Evolutionary conservation across 2,797 vertebrate genomes (phyloP), one percentile per base, ranked within the genome.

Genomic region (Sciurus carolinensis): DNA sequence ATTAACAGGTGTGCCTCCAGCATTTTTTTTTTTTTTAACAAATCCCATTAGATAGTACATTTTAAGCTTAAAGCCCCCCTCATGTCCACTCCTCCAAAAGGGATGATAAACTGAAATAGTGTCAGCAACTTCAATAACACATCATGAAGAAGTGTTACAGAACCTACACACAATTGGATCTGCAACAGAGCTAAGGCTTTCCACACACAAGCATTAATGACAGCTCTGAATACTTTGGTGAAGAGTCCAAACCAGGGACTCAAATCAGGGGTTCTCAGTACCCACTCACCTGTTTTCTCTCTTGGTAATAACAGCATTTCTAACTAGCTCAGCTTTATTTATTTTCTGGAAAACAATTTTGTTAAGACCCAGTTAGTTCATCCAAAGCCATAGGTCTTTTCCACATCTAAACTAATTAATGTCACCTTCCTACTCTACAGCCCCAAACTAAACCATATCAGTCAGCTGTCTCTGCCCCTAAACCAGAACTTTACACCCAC

Each of bases 1-100:
- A 26, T 89, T 77, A 94, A 76, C 22, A 88, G 72, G 85, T 30
- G 22, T 62, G 36, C 30, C 64, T 33, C 77, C 79, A 71, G 14
- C 33, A 18, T 71, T 57, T 9, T 71, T 42, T 91, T 52, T 62
- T 59, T 59, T 59, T 12, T 66, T 36, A 88, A 82, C 44, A 80
- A 79, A 85, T 83, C 66, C 83, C 67, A 87, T 3, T 82, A 72
- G n/a, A 92, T 88, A 89, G 69, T 64, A 79, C 47, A 66, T 87
- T 91, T 91, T 50, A 81, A 84, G 54, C 39, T 81, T 91, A 84
- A 87, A 81, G 72, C 54, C 82, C 91, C 50, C n/a, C 52, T 96
- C 67, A 50, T 3, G n/a, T 57, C 87, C 66, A 90, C 66, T 91
- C 39, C 64, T 94, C 36, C 83, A 81, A 88, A 86, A 72, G 54